Conservation (phyloP, 2,888 invertebrate genomes). For the Dioctria rufipes region DNA sequence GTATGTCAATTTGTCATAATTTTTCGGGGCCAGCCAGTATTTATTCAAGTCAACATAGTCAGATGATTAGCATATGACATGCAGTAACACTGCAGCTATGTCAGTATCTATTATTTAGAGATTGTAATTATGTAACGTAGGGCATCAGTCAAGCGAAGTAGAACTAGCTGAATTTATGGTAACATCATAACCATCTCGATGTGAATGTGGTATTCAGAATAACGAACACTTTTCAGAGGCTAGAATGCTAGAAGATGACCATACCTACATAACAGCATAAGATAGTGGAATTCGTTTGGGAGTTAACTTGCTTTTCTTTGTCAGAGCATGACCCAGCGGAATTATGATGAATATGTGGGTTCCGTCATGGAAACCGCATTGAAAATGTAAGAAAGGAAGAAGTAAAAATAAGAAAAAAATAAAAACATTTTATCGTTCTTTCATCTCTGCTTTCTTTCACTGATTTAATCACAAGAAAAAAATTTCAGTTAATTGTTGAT, state of each 20-base stretch:
- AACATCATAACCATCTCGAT: not conserved
- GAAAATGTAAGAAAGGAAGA: not conserved
- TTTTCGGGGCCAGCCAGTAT: slow-evolving; percentile 24
- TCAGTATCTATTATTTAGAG: slow-evolving; percentile 2
- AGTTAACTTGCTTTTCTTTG: too few relatives aligned
- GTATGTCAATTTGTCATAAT: slow-evolving; percentile 39
- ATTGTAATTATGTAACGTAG: slow-evolving; percentile 8
- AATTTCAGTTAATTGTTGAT: slow-evolving; percentile 40
- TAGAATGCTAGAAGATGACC: not conserved
- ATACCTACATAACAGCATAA: too few relatives aligned
- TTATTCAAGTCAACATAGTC: slow-evolving; percentile 24
- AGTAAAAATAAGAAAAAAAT: too few relatives aligned
- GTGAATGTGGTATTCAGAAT: not conserved
- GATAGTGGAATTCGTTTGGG: too few relatives aligned
- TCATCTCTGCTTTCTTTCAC: slow-evolving; percentile 29
- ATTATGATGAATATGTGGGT: too few relatives aligned
- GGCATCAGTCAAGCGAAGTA: slow-evolving; percentile 16
- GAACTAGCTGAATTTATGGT: not conserved
- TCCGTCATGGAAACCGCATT: slow-evolving; percentile 30
- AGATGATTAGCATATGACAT: slow-evolving; percentile 45
- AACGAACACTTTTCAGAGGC: not conserved
- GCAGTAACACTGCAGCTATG: slow-evolving; percentile 1
- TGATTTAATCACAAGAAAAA: slow-evolving; percentile 37
- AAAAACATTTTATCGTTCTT: slow-evolving; percentile 34
- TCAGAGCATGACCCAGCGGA: slow-evolving; percentile 14